Evolutionary conservation across 1,140 invertebrate genomes (phyloP).

Genomic region (Pseudomyrmex gracilis): DNA sequence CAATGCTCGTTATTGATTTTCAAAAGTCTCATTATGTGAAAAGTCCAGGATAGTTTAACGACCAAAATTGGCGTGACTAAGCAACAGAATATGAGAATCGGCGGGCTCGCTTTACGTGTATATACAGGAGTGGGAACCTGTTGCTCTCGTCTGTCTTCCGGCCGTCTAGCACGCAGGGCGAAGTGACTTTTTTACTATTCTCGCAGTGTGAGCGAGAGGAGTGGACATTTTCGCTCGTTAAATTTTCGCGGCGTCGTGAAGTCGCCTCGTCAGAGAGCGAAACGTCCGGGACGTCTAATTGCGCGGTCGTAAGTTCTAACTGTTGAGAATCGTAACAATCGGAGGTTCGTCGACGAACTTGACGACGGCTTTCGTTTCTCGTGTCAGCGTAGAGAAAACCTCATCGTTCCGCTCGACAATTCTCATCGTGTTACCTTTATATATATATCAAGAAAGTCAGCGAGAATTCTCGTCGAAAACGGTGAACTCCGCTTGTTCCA

Average conservation of each 20-base stretch:
- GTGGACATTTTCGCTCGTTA: conserved; percentile 4
- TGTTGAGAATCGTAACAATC: background rate
- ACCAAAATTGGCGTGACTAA: background rate
- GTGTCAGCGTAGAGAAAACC: background rate
- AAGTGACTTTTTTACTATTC: conserved; percentile 50
- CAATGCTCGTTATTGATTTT: conserved; percentile 23
- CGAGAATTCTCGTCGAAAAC: conserved; percentile 3
- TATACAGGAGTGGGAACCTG: conserved; percentile 46
- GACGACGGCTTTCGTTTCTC: background rate
- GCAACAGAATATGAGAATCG: conserved; percentile 37
- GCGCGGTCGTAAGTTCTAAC: background rate
- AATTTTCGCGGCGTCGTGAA: background rate
- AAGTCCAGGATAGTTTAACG: conserved; percentile 3
- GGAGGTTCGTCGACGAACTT: background rate
- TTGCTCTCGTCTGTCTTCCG: conserved; percentile 50
- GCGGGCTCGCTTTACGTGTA: conserved; percentile 25
- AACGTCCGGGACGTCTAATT: conserved; percentile 30
- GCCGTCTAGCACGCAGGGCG: conserved; percentile 37
- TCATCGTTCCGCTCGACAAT: background rate
- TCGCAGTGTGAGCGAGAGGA: background rate
- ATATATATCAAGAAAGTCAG: background rate
- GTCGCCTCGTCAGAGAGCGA: background rate
- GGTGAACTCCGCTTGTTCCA: background rate
- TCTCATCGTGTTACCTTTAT: background rate
- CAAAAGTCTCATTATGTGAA: conserved; percentile 19